Base-by-base conservation (phyloP, 2,797 vertebrate species). In the Diplodus sargus region DNA sequence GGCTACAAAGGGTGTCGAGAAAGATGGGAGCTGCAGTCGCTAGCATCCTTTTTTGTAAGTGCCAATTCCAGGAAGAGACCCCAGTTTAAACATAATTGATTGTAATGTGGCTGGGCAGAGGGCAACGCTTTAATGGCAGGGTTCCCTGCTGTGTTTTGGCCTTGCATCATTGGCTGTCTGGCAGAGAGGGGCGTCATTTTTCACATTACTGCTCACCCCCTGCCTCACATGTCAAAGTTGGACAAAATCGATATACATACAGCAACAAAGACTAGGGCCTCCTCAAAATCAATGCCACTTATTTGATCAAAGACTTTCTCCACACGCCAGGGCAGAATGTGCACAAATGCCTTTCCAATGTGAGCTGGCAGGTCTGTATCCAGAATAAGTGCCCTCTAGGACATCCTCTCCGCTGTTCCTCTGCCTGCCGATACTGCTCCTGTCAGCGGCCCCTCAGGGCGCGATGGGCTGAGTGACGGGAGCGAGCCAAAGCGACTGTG, bases 241-340 rank as follows among this genome's bases (percentile, higher is more conserved):
- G 85, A 89, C 86, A 84, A 86, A 89, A 93, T 94, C 93, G 71
- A 92, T 93, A 86, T 74, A 83, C 86, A 87, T 81, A 86, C 78
- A 79, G 71, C 84, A 88, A 88, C 90, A 85, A 90, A 88, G 86
- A 81, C 79, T 83, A 47, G 43, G 45, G 45, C 76, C 85, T 81
- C 69, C 25, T 39, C 81, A 85, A 89, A 92, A 90, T 91, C 91
- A 82, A 89, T 90, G 83, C 59, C 81, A 70, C 77, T 92, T 90
- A 92, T 91, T 91, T 91, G 85, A 91, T 93, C 84, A 84, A 86
- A 90, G 83, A 74, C 78, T 70, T 78, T 79, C 86, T 88, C 83
- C 87, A 78, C 74, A 62, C 74, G 82, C 69, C 74, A 23, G 56
- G 70, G 74, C 64, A 51, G 70, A 76, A 57, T 64, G 71, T 52